Conservation (phyloP, 2,888 invertebrate species). For the Pyralis farinalis region DNA sequence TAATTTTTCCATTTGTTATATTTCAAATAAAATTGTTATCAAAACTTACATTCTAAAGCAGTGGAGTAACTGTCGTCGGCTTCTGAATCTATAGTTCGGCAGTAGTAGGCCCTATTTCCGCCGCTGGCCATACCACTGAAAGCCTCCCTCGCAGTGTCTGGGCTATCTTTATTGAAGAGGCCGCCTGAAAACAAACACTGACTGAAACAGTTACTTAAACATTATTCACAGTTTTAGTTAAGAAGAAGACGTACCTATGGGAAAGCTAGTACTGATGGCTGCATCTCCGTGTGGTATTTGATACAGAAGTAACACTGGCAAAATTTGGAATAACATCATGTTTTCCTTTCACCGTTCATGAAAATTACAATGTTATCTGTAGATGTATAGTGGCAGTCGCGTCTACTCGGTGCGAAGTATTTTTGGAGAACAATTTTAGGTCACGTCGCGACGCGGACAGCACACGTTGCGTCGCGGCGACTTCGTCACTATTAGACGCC, state of each 20-base stretch:
- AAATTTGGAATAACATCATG: constrained; percentile 28
- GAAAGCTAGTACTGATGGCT: constrained; percentile 37
- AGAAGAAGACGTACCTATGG: constrained; percentile 46
- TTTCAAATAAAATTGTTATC: too few species aligned
- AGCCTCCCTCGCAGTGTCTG: constrained; percentile 37
- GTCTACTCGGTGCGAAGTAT: constrained; percentile 62
- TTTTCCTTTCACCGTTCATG: constrained; percentile 19
- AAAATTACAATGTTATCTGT: constrained; percentile 33
- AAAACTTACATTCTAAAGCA: constrained; percentile 56
- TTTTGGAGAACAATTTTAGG: constrained; percentile 78
- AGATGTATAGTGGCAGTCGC: constrained; percentile 47
- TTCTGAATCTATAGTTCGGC: constrained; percentile 39
- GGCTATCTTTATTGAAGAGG: constrained; percentile 61
- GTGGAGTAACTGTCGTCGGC: constrained; percentile 60
- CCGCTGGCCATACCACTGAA: constrained; percentile 46
- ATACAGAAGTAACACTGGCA: constrained; percentile 30
- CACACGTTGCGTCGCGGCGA: constrained; percentile 27
- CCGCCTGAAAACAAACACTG: constrained; percentile 58
- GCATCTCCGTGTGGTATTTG: constrained; percentile 22
- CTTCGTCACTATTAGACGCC: constrained; percentile 14
- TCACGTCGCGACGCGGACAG: constrained; percentile 40
- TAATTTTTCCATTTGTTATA: too few species aligned
- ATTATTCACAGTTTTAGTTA: not conserved
- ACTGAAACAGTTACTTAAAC: not conserved
- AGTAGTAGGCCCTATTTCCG: constrained; percentile 43